phyloP scores from a whole-genome alignment of 1,140 invertebrate species.

The Euglossa dilemma region DNA sequence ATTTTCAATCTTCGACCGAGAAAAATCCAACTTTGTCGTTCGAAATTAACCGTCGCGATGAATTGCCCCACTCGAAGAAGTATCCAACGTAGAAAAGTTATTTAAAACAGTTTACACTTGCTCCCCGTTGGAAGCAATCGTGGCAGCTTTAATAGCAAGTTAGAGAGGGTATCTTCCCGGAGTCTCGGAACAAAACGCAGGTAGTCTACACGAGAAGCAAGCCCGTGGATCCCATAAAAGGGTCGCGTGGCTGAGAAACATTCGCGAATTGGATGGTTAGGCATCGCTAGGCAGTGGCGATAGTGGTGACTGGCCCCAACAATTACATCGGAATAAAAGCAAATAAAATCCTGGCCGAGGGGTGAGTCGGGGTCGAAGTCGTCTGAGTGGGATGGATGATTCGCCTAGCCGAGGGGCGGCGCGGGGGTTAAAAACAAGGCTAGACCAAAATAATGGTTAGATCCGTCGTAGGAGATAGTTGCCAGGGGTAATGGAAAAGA shows the following conservation, averaged over 20 bases:
- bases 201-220: constrained; percentile 48
- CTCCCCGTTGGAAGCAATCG: constrained; percentile 25
- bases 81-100: constrained; percentile 15
- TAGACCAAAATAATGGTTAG: constrained; percentile 82
- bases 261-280: constrained; percentile 79
- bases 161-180: constrained; percentile 35
- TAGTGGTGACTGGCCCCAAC: constrained; percentile 82
- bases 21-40: not conserved
- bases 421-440: constrained; percentile 76
- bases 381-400: constrained; percentile 54
- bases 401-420: constrained; percentile 36
- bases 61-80: not conserved
- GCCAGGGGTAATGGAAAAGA: constrained; percentile 79
- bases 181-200: constrained; percentile 26
- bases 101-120: constrained; percentile 48
- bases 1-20: not conserved
- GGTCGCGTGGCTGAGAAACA: constrained; percentile 80
- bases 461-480: constrained; percentile 79
- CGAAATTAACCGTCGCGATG: not conserved
- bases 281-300: constrained; percentile 75
- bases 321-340: constrained; percentile 81
- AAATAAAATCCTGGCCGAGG: constrained; percentile 73
- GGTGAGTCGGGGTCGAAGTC: constrained; percentile 34
- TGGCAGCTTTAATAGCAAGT: constrained; percentile 39
- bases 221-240: constrained; percentile 68